Conservation (phyloP, 2,113 vertebrate genomes). For the Phycodurus eques region DNA sequence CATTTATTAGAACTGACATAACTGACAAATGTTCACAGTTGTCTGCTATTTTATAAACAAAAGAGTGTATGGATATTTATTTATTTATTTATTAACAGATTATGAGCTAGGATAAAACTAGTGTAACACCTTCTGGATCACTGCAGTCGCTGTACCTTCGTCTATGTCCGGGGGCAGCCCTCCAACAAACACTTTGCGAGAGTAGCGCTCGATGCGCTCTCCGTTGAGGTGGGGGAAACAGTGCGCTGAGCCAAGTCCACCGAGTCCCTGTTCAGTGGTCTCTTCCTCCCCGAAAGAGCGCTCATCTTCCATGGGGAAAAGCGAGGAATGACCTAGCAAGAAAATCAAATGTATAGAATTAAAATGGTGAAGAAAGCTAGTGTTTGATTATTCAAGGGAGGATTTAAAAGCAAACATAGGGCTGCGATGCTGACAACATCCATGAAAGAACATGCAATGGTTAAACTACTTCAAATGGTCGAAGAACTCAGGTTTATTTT, state of each 20-base stretch:
- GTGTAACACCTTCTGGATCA: background rate
- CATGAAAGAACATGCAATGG: conserved; percentile 14
- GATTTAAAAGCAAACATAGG: background rate
- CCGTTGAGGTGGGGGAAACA: conserved; percentile 98
- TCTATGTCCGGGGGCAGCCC: conserved; percentile 97
- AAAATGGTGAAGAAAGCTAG: background rate
- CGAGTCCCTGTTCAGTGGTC: conserved; percentile 86
- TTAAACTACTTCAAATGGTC: background rate
- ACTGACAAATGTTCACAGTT: no score
- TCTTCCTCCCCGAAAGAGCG: conserved; percentile 90
- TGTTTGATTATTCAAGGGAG: background rate
- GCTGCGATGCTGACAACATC: conserved; percentile 33
- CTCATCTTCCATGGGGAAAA: conserved; percentile 98
- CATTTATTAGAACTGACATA: no score
- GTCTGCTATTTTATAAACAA: no score
- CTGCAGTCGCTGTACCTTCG: conserved; percentile 79
- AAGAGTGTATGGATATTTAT: no score
- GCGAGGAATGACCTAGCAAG: conserved; percentile 87
- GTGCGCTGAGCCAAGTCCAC: conserved; percentile 90
- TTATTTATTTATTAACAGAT: no score
- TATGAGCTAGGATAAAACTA: background rate
- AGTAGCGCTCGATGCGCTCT: conserved; percentile 93
- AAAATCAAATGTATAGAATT: conserved; percentile 14
- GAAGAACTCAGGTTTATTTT: background rate
- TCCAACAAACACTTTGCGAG: conserved; percentile 96